Evolutionary conservation across 2,888 invertebrate genomes (phyloP), one percentile per base, ranked within the genome.

Genomic region (Campoplex capitator): DNA sequence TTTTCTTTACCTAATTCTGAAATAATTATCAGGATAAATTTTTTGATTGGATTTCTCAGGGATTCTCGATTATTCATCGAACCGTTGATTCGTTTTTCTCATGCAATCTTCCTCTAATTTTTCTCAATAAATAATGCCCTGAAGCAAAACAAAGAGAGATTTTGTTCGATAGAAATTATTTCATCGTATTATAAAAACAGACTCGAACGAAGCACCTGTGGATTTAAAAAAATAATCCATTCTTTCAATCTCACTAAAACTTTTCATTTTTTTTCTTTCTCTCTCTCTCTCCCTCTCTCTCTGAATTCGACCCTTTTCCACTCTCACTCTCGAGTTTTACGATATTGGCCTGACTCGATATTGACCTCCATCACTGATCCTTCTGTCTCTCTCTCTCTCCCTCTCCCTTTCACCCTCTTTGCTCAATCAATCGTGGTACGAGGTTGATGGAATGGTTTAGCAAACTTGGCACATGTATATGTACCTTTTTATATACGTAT

Each of bases 331-430:
- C 65, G 75, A 13, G 13, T 71, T 67, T 67, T 35, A 65, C 58
- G 51, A 71, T 71, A 73, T 85, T 73, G 65, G 77, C 54, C 85
- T 54, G 85, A 85, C 81, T 85, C 81, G 81, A 81, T 85, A 85
- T 85, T 85, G 85, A 85, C 76, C 76, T 81, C 76, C 73, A 81
- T 65, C 81, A 81, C 85, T 84, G 80, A 75, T 75, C 70, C 70
- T 70, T 56, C 68, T 23, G 6, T 73, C 51, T 73, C 51, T 35
- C 73, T 73, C 7, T 65, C 71, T 79, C 58, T 75, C 51, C 35
- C 73, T 73, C 23, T 23, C 7, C 54, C 71, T 79, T 48, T 75
- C 62, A 67, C 73, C 68, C 81, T 76, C 73, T 82, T 78, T 77
- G 51, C 78, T 83, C 77, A 70, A 85, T 80, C 75, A 76, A 81